Conservation (phyloP, 2,888 invertebrate genomes). For the Xiphydria camelus region DNA sequence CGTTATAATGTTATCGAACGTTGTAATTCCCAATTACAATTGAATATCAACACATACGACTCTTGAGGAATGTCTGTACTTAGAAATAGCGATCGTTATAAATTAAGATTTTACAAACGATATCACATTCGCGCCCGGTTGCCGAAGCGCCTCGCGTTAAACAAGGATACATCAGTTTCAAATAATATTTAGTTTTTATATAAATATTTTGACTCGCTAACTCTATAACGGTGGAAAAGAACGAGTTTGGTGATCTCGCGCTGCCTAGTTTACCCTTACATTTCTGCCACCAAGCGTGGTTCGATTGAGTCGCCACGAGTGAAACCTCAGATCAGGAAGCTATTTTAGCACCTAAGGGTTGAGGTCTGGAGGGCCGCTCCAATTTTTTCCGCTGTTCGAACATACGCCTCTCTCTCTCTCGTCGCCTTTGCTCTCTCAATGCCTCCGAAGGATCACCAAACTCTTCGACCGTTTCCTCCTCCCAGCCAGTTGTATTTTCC, state of each 20-base stretch:
- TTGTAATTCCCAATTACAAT: too few relatives aligned
- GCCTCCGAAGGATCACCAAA: constrained; percentile 43
- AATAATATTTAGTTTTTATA: neutral
- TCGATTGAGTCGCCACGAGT: neutral
- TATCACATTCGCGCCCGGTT: too few relatives aligned
- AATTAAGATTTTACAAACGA: too few relatives aligned
- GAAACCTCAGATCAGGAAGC: constrained; percentile 39
- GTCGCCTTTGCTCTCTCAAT: constrained; percentile 43
- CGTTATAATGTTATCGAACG: too few relatives aligned
- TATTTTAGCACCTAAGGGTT: constrained; percentile 49
- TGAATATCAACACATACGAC: too few relatives aligned
- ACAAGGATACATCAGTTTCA: neutral
- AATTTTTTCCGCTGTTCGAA: constrained; percentile 46
- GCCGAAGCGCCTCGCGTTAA: too few relatives aligned
- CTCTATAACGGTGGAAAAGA: too few relatives aligned
- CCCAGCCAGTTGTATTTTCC: constrained; percentile 62
- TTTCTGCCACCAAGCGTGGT: too few relatives aligned
- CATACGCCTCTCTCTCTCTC: constrained; percentile 44
- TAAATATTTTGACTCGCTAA: neutral
- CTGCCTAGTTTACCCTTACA: too few relatives aligned
- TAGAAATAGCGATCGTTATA: too few relatives aligned
- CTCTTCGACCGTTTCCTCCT: constrained; percentile 54
- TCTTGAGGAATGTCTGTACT: too few relatives aligned
- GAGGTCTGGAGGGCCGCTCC: constrained; percentile 43
- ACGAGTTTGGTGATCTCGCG: too few relatives aligned